Base-by-base conservation (phyloP, 2,113 vertebrate species). In the Glaucidium brasilianum region DNA sequence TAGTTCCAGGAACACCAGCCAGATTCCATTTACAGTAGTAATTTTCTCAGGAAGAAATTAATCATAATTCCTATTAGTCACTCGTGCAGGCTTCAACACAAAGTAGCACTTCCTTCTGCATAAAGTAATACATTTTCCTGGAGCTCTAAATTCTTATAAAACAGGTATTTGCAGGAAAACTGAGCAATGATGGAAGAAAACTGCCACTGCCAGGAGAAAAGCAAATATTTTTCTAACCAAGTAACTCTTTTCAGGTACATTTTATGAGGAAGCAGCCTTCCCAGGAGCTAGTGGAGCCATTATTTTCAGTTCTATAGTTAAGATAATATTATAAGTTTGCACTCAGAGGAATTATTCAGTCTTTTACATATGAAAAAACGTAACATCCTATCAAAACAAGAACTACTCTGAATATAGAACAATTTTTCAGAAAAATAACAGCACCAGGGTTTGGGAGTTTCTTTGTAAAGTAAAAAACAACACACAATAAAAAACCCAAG, bases 51-150 rank as follows among this genome's bases (percentile, higher is more conserved):
- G 88, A 80, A 93, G 62, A 84, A 84, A 88, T 58, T 80, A 73
- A 97, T 95, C 78, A 59, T 49, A 73, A 83, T 47, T 85, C n/a
- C 79, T 76, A 47, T 67, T 88, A 92, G 56, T 73, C 75, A 93
- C 64, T 74, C 0, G 0, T 43, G 47, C 32, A 92, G 55, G 30
- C 12, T 92, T 90, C 59, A 94, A 73, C 41, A 85, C 20, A 73
- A 85, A 79, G 39, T 69, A 85, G 21, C 41, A 12, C 17, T 62
- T 95, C 75, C 63, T 96, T 39, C 25, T 73, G n/a, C 43, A 73
- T 14, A 66, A 80, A 93, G 41, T 45, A 79, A 6, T 77, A 83
- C 49, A 7, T 77, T 86, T 76, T 90, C 39, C 67, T 74, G 62
- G 34, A 88, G 29, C 26, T 83, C 59, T 35, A 71, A 22, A 55